Percentiles rank a stretch among this genome's conserved stretches.
Conservation (phyloP, 92 coral and sea anemone species). For the Meandrina meandrites region DNA sequence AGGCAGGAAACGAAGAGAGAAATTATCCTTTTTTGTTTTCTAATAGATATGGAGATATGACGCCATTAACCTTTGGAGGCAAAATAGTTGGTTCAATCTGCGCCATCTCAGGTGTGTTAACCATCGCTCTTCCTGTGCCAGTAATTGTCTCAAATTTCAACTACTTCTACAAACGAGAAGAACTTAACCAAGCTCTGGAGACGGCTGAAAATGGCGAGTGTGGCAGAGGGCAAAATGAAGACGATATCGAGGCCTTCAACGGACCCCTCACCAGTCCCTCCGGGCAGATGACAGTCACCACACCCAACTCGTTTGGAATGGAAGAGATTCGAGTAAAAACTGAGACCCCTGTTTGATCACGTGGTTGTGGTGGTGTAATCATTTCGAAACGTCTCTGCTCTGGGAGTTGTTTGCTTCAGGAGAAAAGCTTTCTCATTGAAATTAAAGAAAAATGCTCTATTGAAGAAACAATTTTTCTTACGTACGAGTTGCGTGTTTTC, state of each 20-base stretch:
- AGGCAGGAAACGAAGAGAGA: no score
- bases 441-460: neutral
- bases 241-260: constrained; percentile 60
- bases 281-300: constrained; percentile 54
- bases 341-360: constrained; percentile 78
- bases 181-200: constrained; percentile 70
- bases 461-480: neutral
- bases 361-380: neutral
- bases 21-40: neutral
- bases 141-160: constrained; percentile 98
- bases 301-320: constrained; percentile 51
- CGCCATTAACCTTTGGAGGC: constrained; percentile 79
- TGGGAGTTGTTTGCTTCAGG: neutral
- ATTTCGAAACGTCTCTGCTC: neutral
- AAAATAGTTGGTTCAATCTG: constrained; percentile 95
- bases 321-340: constrained; percentile 68
- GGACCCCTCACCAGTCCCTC: constrained; percentile 83
- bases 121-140: constrained; percentile 98
- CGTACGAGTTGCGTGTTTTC: no score
- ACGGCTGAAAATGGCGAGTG: constrained; percentile 76
- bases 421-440: neutral
- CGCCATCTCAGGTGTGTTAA: constrained; percentile 95
- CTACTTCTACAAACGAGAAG: constrained; percentile 94
- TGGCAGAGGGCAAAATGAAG: constrained; percentile 41
- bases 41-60: constrained; percentile 87